Percentiles rank a stretch among this genome's conserved stretches.
Conservation (phyloP, 2,888 invertebrate genomes). For the Julus scandinavius region DNA sequence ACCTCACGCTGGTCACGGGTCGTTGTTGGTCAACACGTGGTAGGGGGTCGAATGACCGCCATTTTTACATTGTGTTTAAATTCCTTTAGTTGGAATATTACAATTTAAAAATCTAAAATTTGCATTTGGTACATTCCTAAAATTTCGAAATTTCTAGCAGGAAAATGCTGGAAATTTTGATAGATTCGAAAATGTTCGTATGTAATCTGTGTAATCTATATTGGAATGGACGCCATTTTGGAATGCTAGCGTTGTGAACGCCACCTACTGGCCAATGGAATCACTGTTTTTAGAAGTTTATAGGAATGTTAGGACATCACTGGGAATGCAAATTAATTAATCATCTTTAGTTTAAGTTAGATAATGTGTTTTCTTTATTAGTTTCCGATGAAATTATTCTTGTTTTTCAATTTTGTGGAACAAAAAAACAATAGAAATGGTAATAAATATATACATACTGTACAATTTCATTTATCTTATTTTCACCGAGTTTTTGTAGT, state of each 20-base stretch:
- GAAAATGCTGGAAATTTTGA: no score
- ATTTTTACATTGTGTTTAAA: background rate
- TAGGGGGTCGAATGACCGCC: background rate
- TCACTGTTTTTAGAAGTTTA: no score
- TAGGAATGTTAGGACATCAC: no score
- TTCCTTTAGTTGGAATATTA: background rate
- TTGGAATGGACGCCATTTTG: background rate
- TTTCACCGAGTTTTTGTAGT: background rate
- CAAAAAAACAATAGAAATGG: background rate
- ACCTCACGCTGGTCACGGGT: background rate
- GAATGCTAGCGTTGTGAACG: background rate
- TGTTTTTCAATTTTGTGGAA: background rate
- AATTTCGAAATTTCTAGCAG: no score
- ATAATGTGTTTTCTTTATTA: no score
- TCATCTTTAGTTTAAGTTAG: no score
- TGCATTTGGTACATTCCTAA: no score
- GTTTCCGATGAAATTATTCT: no score
- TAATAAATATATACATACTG: background rate
- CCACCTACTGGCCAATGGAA: constrained; percentile 6
- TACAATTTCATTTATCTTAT: background rate
- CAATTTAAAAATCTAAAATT: no score
- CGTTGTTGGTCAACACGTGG: background rate
- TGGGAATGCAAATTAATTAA: no score
- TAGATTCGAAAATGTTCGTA: no score
- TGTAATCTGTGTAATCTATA: background rate